These are phyloP conservation scores for Sigmodon hispidus DNA, from an alignment of 2,113 vertebrate species.

Conservation along the genomic window DNA sequence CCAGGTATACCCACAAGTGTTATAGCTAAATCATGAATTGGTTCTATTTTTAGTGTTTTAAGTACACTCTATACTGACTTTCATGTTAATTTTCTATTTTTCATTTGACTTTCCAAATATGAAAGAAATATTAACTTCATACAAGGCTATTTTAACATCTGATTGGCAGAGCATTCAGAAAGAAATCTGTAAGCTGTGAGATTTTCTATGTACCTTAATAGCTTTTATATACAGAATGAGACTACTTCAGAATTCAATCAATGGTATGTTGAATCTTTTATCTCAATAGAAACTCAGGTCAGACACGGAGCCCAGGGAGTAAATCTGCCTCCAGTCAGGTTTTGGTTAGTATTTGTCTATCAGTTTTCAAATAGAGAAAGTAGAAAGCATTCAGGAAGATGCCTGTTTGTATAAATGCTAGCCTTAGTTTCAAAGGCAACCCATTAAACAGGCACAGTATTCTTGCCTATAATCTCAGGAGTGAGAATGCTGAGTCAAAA, in stretches of 20 bases:
- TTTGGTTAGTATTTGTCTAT: not conserved
- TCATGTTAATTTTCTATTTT: not conserved
- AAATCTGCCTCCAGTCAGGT: not conserved
- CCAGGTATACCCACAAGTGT: not conserved
- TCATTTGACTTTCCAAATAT: slow-evolving; percentile 44
- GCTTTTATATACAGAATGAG: slow-evolving; percentile 45
- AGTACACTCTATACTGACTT: not conserved
- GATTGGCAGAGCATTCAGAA: not conserved
- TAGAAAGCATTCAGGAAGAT: not conserved
- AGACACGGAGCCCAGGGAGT: not conserved
- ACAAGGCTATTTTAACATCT: not conserved
- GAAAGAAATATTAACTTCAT: slow-evolving; percentile 45
- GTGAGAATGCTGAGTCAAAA: not conserved
- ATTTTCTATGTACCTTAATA: slow-evolving; percentile 33
- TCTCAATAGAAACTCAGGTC: slow-evolving; percentile 10
- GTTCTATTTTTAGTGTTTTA: not conserved
- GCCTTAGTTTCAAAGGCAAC: not conserved
- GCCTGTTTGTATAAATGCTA: not conserved
- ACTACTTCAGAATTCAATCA: slow-evolving; percentile 39
- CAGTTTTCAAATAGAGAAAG: slow-evolving; percentile 46
- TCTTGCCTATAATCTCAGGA: not conserved
- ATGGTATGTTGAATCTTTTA: slow-evolving; percentile 55
- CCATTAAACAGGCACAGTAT: not conserved
- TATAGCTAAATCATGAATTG: too few relatives aligned
- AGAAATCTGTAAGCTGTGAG: not conserved